Evolutionary conservation across 2,797 vertebrate genomes (phyloP).

Genomic region (Enteromius radiatus): DNA sequence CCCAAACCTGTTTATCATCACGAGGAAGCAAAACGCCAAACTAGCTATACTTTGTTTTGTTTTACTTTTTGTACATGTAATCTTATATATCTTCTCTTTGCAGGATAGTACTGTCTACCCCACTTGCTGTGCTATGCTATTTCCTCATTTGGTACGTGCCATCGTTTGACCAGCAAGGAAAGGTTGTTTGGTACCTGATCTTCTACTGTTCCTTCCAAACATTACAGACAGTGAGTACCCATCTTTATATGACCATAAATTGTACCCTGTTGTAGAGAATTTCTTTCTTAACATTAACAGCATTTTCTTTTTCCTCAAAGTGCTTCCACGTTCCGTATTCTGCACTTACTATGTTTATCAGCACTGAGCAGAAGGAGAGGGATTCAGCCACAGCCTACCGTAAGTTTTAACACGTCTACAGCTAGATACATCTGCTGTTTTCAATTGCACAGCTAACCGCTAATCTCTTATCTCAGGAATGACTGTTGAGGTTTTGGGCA

Average conservation of each 20-base stretch:
- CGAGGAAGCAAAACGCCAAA: background rate
- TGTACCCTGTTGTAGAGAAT: no score
- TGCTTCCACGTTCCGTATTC: slow-evolving; percentile 98
- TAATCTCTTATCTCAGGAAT: slow-evolving; percentile 80
- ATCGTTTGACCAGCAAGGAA: slow-evolving; percentile 78
- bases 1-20: background rate
- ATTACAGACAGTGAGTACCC: slow-evolving; percentile 88
- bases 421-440: background rate
- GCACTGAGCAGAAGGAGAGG: slow-evolving; percentile 90
- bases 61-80: background rate
- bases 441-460: background rate
- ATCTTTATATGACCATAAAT: background rate
- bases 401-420: slow-evolving; percentile 71
- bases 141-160: slow-evolving; percentile 95
- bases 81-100: background rate
- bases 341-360: slow-evolving; percentile 98
- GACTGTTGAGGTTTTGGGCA: slow-evolving; percentile 94
- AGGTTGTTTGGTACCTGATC: slow-evolving; percentile 88
- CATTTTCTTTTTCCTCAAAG: slow-evolving; percentile 56
- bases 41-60: background rate
- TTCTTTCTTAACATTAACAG: background rate
- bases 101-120: slow-evolving; percentile 93
- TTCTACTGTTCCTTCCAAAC: slow-evolving; percentile 97
- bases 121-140: slow-evolving; percentile 87
- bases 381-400: slow-evolving; percentile 96